Conservation (phyloP, 2,888 invertebrate species). For the Chromoteleia sp. region DNA sequence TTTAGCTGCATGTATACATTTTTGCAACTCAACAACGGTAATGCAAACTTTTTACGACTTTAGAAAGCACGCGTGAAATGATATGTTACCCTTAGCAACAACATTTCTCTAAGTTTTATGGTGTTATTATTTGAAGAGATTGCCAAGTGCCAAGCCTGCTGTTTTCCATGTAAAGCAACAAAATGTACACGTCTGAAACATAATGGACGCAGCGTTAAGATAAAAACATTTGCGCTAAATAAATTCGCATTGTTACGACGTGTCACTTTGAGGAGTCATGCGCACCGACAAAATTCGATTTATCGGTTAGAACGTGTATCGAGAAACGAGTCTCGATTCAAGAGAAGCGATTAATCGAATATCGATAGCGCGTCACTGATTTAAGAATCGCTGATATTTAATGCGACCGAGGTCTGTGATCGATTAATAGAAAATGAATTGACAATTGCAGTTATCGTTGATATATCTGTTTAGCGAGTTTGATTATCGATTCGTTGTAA, state of each 20-base stretch:
- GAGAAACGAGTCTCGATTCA: too few relatives aligned
- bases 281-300: constrained; percentile 8
- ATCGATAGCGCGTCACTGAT: constrained; percentile 19
- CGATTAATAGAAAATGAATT: constrained; percentile 23
- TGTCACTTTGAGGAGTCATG: background rate
- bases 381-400: constrained; percentile 18
- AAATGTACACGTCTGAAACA: constrained; percentile 22
- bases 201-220: constrained; percentile 20
- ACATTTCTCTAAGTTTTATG: constrained; percentile 61
- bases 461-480: constrained; percentile 16
- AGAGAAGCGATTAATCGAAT: constrained; percentile 25
- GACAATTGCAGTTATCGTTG: constrained; percentile 19
- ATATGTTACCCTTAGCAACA: constrained; percentile 49
- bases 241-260: constrained; percentile 9
- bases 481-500: constrained; percentile 21
- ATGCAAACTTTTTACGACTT: constrained; percentile 58
- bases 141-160: constrained; percentile 34
- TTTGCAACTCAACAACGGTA: constrained; percentile 40
- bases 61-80: constrained; percentile 56
- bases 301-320: constrained; percentile 3
- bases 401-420: constrained; percentile 5
- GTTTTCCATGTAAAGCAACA: constrained; percentile 39
- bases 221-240: constrained; percentile 23
- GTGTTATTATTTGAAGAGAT: constrained; percentile 52
- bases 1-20: constrained; percentile 51